Conservation (phyloP, 2,888 invertebrate genomes). For the Nowickia ferox region DNA sequence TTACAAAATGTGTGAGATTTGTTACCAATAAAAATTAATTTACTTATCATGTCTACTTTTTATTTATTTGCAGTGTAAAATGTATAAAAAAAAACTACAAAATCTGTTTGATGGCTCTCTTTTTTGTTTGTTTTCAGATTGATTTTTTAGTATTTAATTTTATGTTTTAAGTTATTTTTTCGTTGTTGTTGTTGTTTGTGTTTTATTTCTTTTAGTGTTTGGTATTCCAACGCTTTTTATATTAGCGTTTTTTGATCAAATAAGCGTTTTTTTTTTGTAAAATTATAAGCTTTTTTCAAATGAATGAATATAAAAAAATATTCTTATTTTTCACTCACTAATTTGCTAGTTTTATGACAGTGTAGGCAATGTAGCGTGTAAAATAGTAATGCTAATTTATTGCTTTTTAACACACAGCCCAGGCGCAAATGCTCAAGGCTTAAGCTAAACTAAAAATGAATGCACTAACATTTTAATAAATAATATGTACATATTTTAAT, state of each 20-base stretch:
- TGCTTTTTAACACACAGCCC: no score
- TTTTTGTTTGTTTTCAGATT: slow-evolving; percentile 39
- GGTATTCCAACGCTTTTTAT: background rate
- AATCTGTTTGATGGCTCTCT: slow-evolving; percentile 56
- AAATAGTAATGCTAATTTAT: no score
- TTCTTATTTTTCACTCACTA: background rate
- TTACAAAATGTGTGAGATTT: slow-evolving; percentile 13
- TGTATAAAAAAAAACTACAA: slow-evolving; percentile 64
- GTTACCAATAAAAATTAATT: slow-evolving; percentile 22
- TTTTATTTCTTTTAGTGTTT: background rate
- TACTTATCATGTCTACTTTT: slow-evolving; percentile 37
- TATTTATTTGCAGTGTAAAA: slow-evolving; percentile 69
- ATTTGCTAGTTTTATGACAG: no score
- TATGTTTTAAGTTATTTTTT: background rate
- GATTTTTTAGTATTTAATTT: slow-evolving; percentile 21
- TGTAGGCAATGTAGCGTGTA: no score
- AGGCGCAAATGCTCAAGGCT: no score
- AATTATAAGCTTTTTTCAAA: background rate
- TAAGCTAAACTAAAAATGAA: no score
- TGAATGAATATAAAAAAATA: background rate
- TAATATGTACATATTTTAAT: no score
- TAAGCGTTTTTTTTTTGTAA: background rate
- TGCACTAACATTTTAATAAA: no score
- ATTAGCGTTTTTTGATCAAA: background rate
- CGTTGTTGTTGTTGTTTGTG: slow-evolving; percentile 24